These are phyloP conservation scores for Phrynocephalus vlangalii DNA, from an alignment of 2,797 vertebrate genomes.

Conservation along the genomic window DNA sequence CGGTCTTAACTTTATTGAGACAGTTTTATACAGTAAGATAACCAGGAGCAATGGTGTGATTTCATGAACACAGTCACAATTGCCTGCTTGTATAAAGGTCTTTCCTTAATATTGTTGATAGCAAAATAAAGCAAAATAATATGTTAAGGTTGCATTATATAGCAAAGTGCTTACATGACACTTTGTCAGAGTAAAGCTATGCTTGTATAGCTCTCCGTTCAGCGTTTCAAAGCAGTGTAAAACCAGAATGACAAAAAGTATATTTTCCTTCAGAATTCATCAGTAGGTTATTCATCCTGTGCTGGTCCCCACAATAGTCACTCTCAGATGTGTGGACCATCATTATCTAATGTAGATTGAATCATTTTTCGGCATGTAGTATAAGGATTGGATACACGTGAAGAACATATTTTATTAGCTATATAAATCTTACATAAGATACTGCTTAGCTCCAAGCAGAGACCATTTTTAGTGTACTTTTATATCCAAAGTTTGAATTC, in stretches of 20 bases:
- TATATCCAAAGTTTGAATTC: neutral
- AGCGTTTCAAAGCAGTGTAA: neutral
- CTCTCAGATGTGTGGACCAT: neutral
- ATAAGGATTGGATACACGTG: neutral
- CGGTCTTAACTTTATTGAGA: slow-evolving; percentile 8
- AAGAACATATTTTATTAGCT: neutral
- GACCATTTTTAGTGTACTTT: neutral
- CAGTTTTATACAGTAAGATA: slow-evolving; percentile 3
- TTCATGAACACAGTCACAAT: slow-evolving; percentile 7
- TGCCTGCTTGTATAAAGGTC: neutral
- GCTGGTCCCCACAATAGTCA: neutral
- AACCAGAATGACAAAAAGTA: neutral
- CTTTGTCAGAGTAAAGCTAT: neutral
- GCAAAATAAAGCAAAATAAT: slow-evolving; percentile 25
- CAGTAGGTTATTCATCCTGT: neutral
- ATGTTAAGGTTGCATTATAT: neutral
- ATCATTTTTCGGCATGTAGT: neutral
- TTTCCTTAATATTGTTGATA: neutral
- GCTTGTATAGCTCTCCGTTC: neutral
- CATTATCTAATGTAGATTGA: neutral
- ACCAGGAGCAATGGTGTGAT: neutral
- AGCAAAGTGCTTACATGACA: neutral
- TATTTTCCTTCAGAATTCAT: neutral
- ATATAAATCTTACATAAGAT: neutral
- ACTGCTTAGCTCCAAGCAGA: neutral